These are phyloP conservation scores for Drosophila novamexicana DNA, from an alignment of 1,140 invertebrate genomes.

Conservation along the genomic window DNA sequence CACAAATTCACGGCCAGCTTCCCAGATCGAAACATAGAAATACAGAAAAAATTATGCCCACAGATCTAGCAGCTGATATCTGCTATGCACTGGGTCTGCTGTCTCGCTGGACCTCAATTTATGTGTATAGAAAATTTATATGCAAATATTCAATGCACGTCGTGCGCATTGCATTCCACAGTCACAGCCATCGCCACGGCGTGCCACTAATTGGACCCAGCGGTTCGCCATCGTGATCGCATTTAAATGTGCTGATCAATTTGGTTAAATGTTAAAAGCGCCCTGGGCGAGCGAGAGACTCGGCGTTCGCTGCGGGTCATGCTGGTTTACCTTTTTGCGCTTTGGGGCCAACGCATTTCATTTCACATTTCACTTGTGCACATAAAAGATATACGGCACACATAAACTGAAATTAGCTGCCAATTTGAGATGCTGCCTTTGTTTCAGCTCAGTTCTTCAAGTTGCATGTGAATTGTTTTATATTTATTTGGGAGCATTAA, in stretches of 20 bases:
- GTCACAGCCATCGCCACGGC: constrained; percentile 47
- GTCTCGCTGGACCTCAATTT: constrained; percentile 52
- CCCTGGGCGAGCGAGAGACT: constrained; percentile 55
- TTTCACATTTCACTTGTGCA: constrained; percentile 28
- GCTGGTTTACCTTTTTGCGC: constrained; percentile 48
- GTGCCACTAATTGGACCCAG: constrained; percentile 77
- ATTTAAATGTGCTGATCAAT: constrained; percentile 82
- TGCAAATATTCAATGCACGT: constrained; percentile 80
- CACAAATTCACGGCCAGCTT: constrained; percentile 60
- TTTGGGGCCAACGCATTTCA: constrained; percentile 12
- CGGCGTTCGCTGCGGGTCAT: constrained; percentile 54
- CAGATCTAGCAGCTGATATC: constrained; percentile 56
- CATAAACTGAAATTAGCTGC: constrained; percentile 79
- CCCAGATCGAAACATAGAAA: constrained; percentile 16
- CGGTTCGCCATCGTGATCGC: constrained; percentile 72
- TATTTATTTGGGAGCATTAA: constrained; percentile 74
- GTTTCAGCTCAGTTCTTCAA: constrained; percentile 14
- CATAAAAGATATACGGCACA: constrained; percentile 66
- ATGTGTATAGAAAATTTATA: constrained; percentile 66
- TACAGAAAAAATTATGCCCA: constrained; percentile 63
- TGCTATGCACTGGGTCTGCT: constrained; percentile 2
- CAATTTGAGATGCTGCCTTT: constrained; percentile 71
- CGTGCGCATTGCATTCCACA: constrained; percentile 64
- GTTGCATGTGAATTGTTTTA: constrained; percentile 78
- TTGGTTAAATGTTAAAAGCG: constrained; percentile 79